Conservation (phyloP, 2,113 vertebrate species). For the Oreochromis aureus region DNA sequence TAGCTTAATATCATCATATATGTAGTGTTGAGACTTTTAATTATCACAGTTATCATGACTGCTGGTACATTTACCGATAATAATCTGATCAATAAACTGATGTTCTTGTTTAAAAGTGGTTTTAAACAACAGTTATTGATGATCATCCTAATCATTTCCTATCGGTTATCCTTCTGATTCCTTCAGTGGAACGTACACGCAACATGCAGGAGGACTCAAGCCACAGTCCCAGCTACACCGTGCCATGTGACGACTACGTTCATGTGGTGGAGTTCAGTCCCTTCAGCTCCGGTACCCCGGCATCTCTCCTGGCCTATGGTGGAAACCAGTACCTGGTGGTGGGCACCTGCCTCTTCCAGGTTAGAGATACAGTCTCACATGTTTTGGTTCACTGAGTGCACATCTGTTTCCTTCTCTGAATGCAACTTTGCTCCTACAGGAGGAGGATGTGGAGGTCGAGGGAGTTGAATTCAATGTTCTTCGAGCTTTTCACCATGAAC, state of each 20-base stretch:
- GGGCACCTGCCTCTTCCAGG: slow-evolving; percentile 88
- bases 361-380: slow-evolving; percentile 33
- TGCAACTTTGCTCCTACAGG: slow-evolving; percentile 62
- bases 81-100: neutral
- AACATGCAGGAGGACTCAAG: slow-evolving; percentile 82
- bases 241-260: slow-evolving; percentile 89
- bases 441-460: slow-evolving; percentile 86
- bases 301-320: slow-evolving; percentile 88
- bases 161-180: neutral
- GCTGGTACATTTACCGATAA: neutral
- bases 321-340: slow-evolving; percentile 88
- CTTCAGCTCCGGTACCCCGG: slow-evolving; percentile 79
- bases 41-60: neutral
- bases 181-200: neutral
- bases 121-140: neutral
- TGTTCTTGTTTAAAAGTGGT: neutral
- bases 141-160: neutral
- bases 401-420: neutral
- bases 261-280: slow-evolving; percentile 94
- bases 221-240: slow-evolving; percentile 80
- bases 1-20: neutral
- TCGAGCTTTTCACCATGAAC: slow-evolving; percentile 83
- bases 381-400: neutral
- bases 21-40: neutral
- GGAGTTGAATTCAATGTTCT: slow-evolving; percentile 85